Evolutionary conservation across 2,113 vertebrate genomes (phyloP).

Genomic region (Periophthalmodon schlosseri): DNA sequence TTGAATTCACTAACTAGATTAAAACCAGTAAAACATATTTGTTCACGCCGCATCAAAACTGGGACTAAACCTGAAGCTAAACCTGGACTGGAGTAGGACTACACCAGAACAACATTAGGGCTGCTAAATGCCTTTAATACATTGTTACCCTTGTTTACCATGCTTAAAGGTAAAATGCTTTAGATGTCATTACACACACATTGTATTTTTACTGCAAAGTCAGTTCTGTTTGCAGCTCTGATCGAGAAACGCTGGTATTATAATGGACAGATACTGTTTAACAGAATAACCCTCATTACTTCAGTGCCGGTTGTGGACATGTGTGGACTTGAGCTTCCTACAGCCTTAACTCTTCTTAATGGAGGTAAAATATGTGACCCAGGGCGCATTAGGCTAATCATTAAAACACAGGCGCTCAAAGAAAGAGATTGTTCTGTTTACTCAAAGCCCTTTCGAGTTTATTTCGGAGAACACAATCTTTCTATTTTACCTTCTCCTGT

Average conservation of each 20-base stretch:
- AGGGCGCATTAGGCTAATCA: slow-evolving; percentile 33
- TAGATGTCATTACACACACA: neutral
- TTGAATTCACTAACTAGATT: no score
- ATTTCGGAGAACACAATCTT: neutral
- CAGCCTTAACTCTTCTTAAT: slow-evolving; percentile 29
- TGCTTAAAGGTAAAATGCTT: neutral
- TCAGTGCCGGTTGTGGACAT: slow-evolving; percentile 13
- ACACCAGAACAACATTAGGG: no score
- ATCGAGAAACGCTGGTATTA: slow-evolving; percentile 31
- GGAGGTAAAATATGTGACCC: slow-evolving; percentile 42
- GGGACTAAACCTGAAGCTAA: no score
- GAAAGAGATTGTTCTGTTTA: neutral
- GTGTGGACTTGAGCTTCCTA: slow-evolving; percentile 30
- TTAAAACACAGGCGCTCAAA: slow-evolving; percentile 13
- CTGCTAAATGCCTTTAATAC: neutral
- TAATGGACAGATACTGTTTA: slow-evolving; percentile 51
- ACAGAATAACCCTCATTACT: slow-evolving; percentile 18
- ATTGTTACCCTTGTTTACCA: neutral
- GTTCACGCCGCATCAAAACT: no score
- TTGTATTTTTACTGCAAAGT: neutral
- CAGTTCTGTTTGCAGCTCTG: slow-evolving; percentile 8
- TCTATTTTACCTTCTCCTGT: neutral
- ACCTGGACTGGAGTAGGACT: no score
- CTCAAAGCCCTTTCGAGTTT: neutral
- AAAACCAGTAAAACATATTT: no score